phyloP scores from a whole-genome alignment of 2,888 invertebrate genomes.

The Carcina quercana region DNA sequence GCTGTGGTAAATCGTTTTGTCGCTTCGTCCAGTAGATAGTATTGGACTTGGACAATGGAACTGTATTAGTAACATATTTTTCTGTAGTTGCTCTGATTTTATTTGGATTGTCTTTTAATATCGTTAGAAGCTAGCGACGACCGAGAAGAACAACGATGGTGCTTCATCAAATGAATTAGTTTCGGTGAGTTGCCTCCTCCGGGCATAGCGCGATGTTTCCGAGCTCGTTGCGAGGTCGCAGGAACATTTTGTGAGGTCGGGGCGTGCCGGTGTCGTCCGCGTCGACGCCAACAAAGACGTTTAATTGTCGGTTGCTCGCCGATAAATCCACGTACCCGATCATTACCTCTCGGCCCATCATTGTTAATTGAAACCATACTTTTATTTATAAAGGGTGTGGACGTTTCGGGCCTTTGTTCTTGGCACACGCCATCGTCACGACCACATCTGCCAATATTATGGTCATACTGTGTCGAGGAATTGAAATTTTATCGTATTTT shows the following conservation, averaged over 20 bases:
- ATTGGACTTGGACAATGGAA: no score
- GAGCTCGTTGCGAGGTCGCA: conserved; percentile 13
- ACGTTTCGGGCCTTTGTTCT: conserved; percentile 2
- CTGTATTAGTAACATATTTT: no score
- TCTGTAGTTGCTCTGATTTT: no score
- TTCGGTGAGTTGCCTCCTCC: background rate
- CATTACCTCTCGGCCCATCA: conserved; percentile 63
- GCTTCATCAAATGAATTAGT: no score
- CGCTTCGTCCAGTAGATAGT: no score
- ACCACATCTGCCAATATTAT: background rate
- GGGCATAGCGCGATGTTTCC: conserved; percentile 16
- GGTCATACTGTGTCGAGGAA: no score
- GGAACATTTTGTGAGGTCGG: conserved; percentile 36
- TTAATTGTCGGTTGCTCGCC: conserved; percentile 64
- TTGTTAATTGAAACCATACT: conserved; percentile 67
- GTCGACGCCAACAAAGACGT: conserved; percentile 54
- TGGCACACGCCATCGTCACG: conserved; percentile 9
- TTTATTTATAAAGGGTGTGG: conserved; percentile 31
- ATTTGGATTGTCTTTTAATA: no score
- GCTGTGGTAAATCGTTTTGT: no score
- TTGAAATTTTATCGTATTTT: no score
- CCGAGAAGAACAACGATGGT: no score
- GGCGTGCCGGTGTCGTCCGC: conserved; percentile 29
- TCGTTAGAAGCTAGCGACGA: no score
- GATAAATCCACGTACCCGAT: conserved; percentile 64